Evolutionary conservation across 2,797 vertebrate species (phyloP), one percentile per base, ranked within the genome.

Genomic region (Melanogrammus aeglefinus): DNA sequence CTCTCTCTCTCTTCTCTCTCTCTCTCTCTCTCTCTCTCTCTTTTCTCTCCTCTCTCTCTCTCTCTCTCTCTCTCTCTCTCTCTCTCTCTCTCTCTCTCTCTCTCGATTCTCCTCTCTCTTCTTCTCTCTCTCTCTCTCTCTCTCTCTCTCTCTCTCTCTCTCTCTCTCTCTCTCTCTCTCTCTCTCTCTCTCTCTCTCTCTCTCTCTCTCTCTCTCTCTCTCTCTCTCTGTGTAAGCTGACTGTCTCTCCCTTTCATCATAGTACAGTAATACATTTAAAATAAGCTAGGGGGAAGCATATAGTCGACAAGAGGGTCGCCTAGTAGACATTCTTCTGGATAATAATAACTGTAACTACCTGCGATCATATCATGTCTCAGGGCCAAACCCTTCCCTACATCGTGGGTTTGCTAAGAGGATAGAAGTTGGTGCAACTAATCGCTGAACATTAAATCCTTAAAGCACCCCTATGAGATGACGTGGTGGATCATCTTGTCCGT

Each of bases 231-330:
- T n/a, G 36, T 38, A 39, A 9, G 9, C 38, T 39, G 33, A 24
- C 21, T 29, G 39, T 51, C 73, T 47, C 38, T 41, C 10, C 44
- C 24, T 44, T 13, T 44, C 35, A 8, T 21, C 10, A 71, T 33
- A 39, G 36, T 47, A 71, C 27, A 39, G 36, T 47, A 86, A 84
- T 85, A 76, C 77, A 88, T 83, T 84, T 76, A 80, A 80, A 38
- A 79, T 85, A 83, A 90, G 88, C 86, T 88, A 90, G 92, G 84
- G 88, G 91, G 91, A 87, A 89, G 91, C 91, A 85, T 86, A 82
- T 91, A 91, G 91, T 84, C 72, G 80, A 57, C 4, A 80, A 82
- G 73, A 76, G 75, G 80, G 81, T 77, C 35, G 80, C 75, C 47
- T 5, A 18, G 16, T 51, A 18, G 47, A 51, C 18, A 4, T 57